These are phyloP conservation scores for Zaprionus kolodkinae DNA, from an alignment of 1,140 invertebrate genomes.

Conservation along the genomic window DNA sequence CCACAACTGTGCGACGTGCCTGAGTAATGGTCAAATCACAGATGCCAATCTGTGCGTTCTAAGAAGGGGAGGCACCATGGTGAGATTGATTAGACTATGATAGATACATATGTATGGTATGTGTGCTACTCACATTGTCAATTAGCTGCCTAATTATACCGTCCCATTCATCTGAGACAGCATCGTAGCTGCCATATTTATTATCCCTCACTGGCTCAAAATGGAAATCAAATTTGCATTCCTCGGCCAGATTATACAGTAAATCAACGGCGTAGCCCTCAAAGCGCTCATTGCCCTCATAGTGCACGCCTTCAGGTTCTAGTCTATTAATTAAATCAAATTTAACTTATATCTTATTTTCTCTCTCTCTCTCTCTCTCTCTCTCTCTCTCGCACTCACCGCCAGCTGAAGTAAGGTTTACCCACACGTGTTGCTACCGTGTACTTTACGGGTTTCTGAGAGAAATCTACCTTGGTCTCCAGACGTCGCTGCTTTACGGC, in stretches of 20 bases:
- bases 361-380: too few relatives aligned
- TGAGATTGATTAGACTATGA: slow-evolving; percentile 12
- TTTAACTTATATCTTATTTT: neutral
- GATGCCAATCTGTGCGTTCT: slow-evolving; percentile 95
- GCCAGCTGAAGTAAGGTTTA: slow-evolving; percentile 75
- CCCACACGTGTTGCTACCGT: slow-evolving; percentile 75
- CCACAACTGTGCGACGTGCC: slow-evolving; percentile 91
- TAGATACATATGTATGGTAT: slow-evolving; percentile 2
- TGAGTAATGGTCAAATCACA: slow-evolving; percentile 96
- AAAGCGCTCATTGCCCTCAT: slow-evolving; percentile 86
- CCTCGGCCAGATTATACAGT: slow-evolving; percentile 88
- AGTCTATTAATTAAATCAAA: slow-evolving; percentile 30
- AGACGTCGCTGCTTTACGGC: slow-evolving; percentile 49
- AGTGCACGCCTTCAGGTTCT: slow-evolving; percentile 74
- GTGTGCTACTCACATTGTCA: slow-evolving; percentile 85
- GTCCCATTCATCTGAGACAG: slow-evolving; percentile 90
- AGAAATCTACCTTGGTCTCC: slow-evolving; percentile 67
- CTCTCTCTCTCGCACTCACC: slow-evolving; percentile 42
- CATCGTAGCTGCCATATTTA: slow-evolving; percentile 89
- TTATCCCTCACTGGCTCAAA: slow-evolving; percentile 89
- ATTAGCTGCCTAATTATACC: slow-evolving; percentile 94
- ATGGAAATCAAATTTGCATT: slow-evolving; percentile 90
- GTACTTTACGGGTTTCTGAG: slow-evolving; percentile 59
- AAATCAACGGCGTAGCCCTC: slow-evolving; percentile 92
- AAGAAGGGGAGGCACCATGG: neutral